A percentile compares a stretch with the other conserved stretches of the same genome.
phyloP scores from a whole-genome alignment of 1,140 invertebrate species.

The Danaus melanippus region DNA sequence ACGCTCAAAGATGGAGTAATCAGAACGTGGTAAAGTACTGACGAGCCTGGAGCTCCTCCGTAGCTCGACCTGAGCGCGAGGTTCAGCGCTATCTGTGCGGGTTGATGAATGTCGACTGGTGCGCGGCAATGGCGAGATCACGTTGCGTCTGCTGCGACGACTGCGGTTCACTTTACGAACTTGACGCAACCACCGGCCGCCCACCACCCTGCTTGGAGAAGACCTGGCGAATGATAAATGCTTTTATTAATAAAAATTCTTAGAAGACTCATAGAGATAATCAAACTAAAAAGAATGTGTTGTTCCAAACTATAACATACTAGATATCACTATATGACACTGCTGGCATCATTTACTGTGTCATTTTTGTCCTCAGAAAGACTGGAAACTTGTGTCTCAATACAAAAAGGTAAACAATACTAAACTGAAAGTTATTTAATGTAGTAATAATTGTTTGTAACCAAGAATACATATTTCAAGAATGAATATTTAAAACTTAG shows the following conservation, averaged over 20 bases:
- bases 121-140: conserved; percentile 49
- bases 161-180: conserved; percentile 59
- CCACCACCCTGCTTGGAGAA: conserved; percentile 71
- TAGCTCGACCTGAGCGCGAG: conserved; percentile 40
- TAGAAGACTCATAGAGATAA: not conserved
- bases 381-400: too few species aligned
- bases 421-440: too few species aligned
- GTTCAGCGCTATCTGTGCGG: conserved; percentile 38
- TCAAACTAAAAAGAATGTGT: conserved; percentile 2
- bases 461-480: too few species aligned
- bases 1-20: conserved; percentile 61
- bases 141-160: conserved; percentile 57
- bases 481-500: too few species aligned
- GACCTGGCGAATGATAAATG: conserved; percentile 38
- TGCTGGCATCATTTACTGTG: too few species aligned
- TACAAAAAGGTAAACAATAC: too few species aligned
- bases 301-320: too few species aligned
- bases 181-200: conserved; percentile 66
- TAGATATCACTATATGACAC: too few species aligned
- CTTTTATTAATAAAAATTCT: not conserved
- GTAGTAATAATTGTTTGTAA: too few species aligned
- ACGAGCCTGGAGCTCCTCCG: conserved; percentile 57
- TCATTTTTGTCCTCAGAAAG: too few species aligned
- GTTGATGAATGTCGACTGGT: conserved; percentile 40
- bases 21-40: conserved; percentile 53